Evolutionary conservation across 2,113 vertebrate species (phyloP).

Genomic region (Percopsis transmontana): DNA sequence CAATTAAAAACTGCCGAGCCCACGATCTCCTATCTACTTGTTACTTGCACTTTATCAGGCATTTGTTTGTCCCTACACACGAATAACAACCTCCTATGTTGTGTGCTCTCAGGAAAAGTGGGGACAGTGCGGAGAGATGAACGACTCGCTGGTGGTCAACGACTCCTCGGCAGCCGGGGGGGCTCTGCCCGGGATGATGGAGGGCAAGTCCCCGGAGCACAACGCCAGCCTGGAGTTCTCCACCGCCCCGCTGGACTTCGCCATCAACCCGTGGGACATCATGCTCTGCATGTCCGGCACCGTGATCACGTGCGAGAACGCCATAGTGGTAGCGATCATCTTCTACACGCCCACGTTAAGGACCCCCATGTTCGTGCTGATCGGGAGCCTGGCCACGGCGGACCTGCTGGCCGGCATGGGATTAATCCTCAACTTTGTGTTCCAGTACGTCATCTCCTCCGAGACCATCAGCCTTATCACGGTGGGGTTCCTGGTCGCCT

Average conservation of each 20-base stretch:
- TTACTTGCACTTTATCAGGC: no score
- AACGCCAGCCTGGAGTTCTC: conserved; percentile 80
- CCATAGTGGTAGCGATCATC: conserved; percentile 95
- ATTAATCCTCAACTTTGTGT: conserved; percentile 96
- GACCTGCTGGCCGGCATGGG: conserved; percentile 94
- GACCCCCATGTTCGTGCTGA: conserved; percentile 94
- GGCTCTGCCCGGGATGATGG: conserved; percentile 58
- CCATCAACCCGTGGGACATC: conserved; percentile 94
- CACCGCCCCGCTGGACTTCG: conserved; percentile 71
- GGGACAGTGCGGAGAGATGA: conserved; percentile 77
- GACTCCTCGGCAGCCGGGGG: conserved; percentile 65
- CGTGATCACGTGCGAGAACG: conserved; percentile 94
- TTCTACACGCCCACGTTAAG: conserved; percentile 91
- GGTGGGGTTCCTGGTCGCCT: conserved; percentile 94
- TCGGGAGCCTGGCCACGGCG: conserved; percentile 94
- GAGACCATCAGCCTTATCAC: conserved; percentile 94
- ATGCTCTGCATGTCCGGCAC: conserved; percentile 96
- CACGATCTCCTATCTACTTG: no score
- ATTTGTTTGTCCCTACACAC: background rate
- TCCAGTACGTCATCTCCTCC: conserved; percentile 91
- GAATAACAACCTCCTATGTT: background rate
- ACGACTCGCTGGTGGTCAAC: conserved; percentile 79
- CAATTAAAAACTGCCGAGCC: no score
- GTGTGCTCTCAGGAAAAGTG: conserved; percentile 48
- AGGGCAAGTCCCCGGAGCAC: conserved; percentile 55